phyloP scores from a whole-genome alignment of 53 echinoderm and acorn worm species.

The Crossaster papposus region DNA sequence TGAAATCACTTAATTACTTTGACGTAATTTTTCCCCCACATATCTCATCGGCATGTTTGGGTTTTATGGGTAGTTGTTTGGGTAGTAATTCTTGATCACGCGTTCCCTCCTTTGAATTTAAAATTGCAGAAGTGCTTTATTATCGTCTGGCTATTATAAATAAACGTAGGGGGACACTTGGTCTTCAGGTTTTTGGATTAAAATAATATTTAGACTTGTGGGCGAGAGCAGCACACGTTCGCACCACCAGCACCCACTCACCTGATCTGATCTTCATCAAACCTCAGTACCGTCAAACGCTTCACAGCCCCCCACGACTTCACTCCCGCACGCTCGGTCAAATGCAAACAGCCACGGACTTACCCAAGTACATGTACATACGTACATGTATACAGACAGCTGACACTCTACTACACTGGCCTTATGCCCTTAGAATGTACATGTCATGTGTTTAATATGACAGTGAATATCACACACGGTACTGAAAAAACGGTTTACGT shows the following conservation, averaged over 20 bases:
- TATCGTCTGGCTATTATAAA: conserved; percentile 20
- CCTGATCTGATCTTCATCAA: conserved; percentile 61
- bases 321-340: conserved; percentile 38
- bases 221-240: conserved; percentile 42
- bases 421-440: neutral
- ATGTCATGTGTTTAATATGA: conserved; percentile 12
- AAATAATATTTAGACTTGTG: conserved; percentile 55
- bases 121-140: neutral
- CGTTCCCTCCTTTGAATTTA: conserved; percentile 16
- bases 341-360: conserved; percentile 10
- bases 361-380: conserved; percentile 3
- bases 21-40: neutral
- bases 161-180: conserved; percentile 50
- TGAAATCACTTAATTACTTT: neutral
- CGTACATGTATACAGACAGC: neutral
- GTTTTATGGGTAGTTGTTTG: too few species aligned
- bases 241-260: conserved; percentile 63
- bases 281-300: conserved; percentile 45
- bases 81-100: neutral
- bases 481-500: conserved; percentile 43
- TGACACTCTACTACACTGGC: neutral
- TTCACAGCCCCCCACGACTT: conserved; percentile 41
- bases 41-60: neutral
- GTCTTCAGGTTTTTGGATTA: conserved; percentile 28
- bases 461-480: conserved; percentile 46